Base-by-base conservation (phyloP, 2,888 invertebrate species). In the Metalampra italica region DNA sequence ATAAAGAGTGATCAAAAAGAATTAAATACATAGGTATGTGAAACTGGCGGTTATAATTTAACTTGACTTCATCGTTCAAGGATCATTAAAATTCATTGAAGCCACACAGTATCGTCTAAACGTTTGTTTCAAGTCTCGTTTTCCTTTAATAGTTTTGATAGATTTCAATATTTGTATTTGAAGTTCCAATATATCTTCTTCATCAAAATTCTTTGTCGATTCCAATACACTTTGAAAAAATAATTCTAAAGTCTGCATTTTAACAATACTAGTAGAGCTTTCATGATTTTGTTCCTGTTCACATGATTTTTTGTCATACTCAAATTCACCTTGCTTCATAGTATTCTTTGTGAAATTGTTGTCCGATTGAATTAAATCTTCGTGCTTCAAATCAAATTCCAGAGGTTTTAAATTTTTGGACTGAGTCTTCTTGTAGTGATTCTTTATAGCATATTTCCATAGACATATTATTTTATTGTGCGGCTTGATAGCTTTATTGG, bases 91-190 rank as follows among this genome's bases (percentile, higher is more conserved):
- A n/a, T 39, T 38, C 44, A 48, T 43, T 4, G 48, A 44, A 34
- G 44, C 15, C 5, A 36, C 12, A 22, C 44, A 48, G 15, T 44
- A 48, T 9, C 44, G 30, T 8, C 48, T 37, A 1, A 48, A 12
- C 12, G 43, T 37, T 39, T 39, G 40, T 43, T 22, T 48, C 1
- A 48, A 5, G 32, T 48, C 48, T 14, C 45, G 37, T 41, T 49
- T 49, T 9, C 40, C 40, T 41, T 41, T 44, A 12, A 45, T 45
- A 14, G 15, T 49, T 36, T 49, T 49, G 12, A 49, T 29, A 9
- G 29, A 12, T 49, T 44, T 49, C 13, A 49, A 15, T 15, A 45
- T 45, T 41, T 49, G 49, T 5, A 49, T 49, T 40, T 49, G 44
- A 7, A 49, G 14, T 8, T 44, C 45, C 13, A 49, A 29, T 34